A percentile compares a stretch with the other conserved stretches of the same genome.
These are phyloP conservation scores for Prolemur simus DNA, from an alignment of 2,113 vertebrate species.

Conservation along the genomic window DNA sequence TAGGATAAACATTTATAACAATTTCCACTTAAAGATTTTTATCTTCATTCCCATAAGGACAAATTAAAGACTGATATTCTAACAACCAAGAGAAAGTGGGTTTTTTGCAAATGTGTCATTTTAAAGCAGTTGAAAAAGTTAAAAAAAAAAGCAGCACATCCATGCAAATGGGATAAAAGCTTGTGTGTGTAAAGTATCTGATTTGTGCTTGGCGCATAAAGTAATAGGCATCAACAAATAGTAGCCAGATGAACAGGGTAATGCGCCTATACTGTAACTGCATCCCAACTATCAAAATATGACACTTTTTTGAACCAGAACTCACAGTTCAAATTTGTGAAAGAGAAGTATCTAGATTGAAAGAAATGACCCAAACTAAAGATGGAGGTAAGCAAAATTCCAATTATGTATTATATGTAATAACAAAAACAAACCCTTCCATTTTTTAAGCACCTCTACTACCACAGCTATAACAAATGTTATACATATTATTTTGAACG, in stretches of 20 bases:
- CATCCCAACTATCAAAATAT: not conserved
- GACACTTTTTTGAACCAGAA: not conserved
- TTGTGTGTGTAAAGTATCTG: not conserved
- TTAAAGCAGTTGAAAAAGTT: conserved; percentile 42
- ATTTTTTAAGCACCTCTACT: not conserved
- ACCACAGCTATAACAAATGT: not conserved
- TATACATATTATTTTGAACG: not conserved
- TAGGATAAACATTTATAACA: conserved; percentile 89
- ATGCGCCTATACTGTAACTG: not conserved
- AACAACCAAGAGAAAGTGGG: conserved; percentile 45
- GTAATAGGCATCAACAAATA: not conserved
- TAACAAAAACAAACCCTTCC: not conserved
- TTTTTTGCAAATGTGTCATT: conserved; percentile 19
- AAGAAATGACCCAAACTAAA: not conserved
- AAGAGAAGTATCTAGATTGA: not conserved
- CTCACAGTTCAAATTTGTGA: not conserved
- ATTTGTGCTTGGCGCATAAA: not conserved
- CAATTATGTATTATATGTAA: not conserved
- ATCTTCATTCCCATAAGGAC: conserved; percentile 79
- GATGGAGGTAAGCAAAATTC: not conserved
- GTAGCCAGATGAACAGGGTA: not conserved
- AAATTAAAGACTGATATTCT: conserved; percentile 79
- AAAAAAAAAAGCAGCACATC: not conserved
- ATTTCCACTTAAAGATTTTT: conserved; percentile 85
- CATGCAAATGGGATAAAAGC: not conserved